These are phyloP conservation scores for Oopsacas minuta DNA, from an alignment of 37 sponge, comb jelly and placozoan genomes.

Conservation along the genomic window DNA sequence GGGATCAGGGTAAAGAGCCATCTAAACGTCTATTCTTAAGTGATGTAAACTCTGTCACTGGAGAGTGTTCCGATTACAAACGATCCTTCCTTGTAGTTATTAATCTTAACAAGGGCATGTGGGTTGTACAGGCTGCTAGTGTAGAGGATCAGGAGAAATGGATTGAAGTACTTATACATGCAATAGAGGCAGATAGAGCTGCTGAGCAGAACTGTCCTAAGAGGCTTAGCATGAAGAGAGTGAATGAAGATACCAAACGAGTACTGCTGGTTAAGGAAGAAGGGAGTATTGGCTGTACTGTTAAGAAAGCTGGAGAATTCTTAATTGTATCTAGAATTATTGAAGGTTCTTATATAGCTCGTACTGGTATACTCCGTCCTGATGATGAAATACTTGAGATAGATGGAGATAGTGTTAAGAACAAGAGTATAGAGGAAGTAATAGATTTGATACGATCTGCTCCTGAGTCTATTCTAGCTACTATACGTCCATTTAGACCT, in stretches of 20 bases:
- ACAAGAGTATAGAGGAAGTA: slow-evolving; percentile 33
- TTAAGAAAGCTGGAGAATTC: slow-evolving; percentile 57
- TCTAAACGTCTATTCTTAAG: slow-evolving; percentile 44
- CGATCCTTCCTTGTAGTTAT: slow-evolving; percentile 38
- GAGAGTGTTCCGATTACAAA: slow-evolving; percentile 30
- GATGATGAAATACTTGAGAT: slow-evolving; percentile 66
- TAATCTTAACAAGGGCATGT: slow-evolving; percentile 33
- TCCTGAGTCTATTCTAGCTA: slow-evolving; percentile 52
- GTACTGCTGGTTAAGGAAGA: slow-evolving; percentile 47
- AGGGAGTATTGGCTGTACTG: slow-evolving; percentile 68
- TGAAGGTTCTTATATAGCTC: slow-evolving; percentile 55
- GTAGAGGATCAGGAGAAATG: slow-evolving; percentile 34
- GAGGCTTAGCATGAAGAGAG: slow-evolving; percentile 18
- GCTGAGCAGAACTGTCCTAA: slow-evolving; percentile 27
- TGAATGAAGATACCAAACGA: slow-evolving; percentile 44
- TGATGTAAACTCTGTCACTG: slow-evolving; percentile 32
- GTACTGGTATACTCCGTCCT: slow-evolving; percentile 54
- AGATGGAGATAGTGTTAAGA: slow-evolving; percentile 34
- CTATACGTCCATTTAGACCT: slow-evolving; percentile 43
- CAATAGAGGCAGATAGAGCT: slow-evolving; percentile 39
- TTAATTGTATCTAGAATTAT: slow-evolving; percentile 47
- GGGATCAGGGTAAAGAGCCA: slow-evolving; percentile 18
- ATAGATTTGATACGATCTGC: slow-evolving; percentile 28
- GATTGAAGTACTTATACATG: slow-evolving; percentile 26
- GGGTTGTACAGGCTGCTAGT: slow-evolving; percentile 36